Conservation (phyloP, 2,888 invertebrate genomes). For the Disparrhopalites patrizii region DNA sequence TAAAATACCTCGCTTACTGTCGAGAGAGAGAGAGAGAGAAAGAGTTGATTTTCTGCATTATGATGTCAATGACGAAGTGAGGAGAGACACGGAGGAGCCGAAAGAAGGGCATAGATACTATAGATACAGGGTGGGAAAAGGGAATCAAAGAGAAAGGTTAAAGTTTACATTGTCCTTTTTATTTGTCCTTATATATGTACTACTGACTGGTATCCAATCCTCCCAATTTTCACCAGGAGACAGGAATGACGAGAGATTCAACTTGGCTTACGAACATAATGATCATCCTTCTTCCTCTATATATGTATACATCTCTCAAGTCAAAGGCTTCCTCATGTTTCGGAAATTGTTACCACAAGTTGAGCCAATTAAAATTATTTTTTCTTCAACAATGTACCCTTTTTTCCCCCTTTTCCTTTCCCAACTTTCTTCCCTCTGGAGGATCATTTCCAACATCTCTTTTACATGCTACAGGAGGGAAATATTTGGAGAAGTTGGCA, state of each 20-base stretch:
- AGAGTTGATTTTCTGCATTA: background rate
- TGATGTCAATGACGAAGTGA: constrained; percentile 3
- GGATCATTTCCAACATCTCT: too few species aligned
- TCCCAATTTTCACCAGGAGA: too few species aligned
- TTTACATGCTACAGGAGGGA: too few species aligned
- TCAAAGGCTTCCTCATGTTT: background rate
- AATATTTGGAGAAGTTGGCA: too few species aligned
- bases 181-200: background rate
- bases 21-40: background rate
- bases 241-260: too few species aligned
- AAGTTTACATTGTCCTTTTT: constrained; percentile 16
- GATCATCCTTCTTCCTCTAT: too few species aligned
- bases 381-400: background rate
- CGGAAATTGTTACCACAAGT: background rate
- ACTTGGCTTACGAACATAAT: background rate
- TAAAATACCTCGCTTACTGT: constrained; percentile 14
- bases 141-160: constrained; percentile 11
- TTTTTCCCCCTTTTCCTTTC: background rate
- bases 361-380: background rate
- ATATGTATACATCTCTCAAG: background rate
- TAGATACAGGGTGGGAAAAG: too few species aligned
- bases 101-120: too few species aligned
- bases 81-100: too few species aligned
- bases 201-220: background rate
- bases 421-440: background rate